Conservation (phyloP, 2,113 vertebrate species). For the Mugil cephalus region DNA sequence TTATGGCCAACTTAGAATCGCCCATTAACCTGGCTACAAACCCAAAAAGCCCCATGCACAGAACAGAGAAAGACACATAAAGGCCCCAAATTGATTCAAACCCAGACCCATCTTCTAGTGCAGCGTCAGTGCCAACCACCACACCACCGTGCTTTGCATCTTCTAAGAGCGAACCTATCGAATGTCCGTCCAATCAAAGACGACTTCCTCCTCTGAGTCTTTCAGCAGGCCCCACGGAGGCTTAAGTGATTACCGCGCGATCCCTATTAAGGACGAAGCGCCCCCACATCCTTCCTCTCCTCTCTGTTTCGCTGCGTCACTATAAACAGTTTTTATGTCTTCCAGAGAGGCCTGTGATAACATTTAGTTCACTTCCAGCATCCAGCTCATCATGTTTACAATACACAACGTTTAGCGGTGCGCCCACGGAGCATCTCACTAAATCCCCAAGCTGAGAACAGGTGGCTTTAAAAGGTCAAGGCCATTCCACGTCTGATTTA, state of each 20-base stretch:
- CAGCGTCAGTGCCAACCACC: too few species aligned
- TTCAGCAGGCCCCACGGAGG: neutral
- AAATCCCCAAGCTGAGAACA: conserved; percentile 29
- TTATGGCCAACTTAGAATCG: too few species aligned
- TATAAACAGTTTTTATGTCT: conserved; percentile 47
- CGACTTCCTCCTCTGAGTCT: neutral
- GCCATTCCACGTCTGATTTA: conserved; percentile 44
- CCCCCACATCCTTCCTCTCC: neutral
- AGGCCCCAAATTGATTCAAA: too few species aligned
- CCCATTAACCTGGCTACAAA: too few species aligned
- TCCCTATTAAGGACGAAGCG: neutral
- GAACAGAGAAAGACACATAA: too few species aligned
- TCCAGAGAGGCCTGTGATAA: conserved; percentile 28
- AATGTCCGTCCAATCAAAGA: neutral
- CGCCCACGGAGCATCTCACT: conserved; percentile 29
- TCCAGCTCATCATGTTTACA: conserved; percentile 28
- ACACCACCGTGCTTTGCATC: too few species aligned
- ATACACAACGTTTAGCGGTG: conserved; percentile 16
- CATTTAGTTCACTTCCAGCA: conserved; percentile 38
- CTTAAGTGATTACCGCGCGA: neutral
- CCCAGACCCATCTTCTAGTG: too few species aligned
- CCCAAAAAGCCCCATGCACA: too few species aligned
- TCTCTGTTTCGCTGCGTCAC: neutral
- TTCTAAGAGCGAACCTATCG: conserved; percentile 4
- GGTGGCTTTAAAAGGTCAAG: conserved; percentile 44